These are phyloP conservation scores for Hoplodrina ambigua DNA, from an alignment of 2,888 invertebrate species.

Conservation along the genomic window DNA sequence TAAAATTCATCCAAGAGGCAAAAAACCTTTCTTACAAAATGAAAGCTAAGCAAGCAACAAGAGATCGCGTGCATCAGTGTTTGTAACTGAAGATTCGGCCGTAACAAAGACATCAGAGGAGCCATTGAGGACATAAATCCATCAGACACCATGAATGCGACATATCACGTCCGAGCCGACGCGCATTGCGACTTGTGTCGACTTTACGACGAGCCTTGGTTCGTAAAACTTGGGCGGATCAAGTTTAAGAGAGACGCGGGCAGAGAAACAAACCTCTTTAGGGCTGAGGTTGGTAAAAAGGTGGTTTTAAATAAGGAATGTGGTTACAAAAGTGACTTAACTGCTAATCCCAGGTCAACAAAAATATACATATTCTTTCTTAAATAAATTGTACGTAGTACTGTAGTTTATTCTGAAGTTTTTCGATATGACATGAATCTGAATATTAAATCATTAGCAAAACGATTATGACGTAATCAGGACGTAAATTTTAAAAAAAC, in stretches of 20 bases:
- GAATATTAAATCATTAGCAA: no score
- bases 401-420: no score
- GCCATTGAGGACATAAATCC: conserved; percentile 82
- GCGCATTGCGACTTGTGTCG: conserved; percentile 72
- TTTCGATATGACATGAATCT: no score
- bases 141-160: conserved; percentile 81
- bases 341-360: no score
- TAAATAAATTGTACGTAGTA: no score
- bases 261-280: not conserved
- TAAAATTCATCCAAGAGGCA: no score
- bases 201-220: conserved; percentile 82
- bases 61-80: conserved; percentile 52
- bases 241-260: conserved; percentile 49
- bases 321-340: no score
- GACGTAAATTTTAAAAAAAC: no score
- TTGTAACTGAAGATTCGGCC: conserved; percentile 46
- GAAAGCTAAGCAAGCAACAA: conserved; percentile 37
- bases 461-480: no score
- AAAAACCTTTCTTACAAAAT: conserved; percentile 1
- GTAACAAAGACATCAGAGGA: conserved; percentile 77
- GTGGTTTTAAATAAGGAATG: no score
- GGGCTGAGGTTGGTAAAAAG: not conserved
- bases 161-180: conserved; percentile 82
- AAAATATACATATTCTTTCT: no score
- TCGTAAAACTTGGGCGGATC: conserved; percentile 76